phyloP scores from a whole-genome alignment of 2,797 vertebrate species.

The Acipenser transmontanus region DNA sequence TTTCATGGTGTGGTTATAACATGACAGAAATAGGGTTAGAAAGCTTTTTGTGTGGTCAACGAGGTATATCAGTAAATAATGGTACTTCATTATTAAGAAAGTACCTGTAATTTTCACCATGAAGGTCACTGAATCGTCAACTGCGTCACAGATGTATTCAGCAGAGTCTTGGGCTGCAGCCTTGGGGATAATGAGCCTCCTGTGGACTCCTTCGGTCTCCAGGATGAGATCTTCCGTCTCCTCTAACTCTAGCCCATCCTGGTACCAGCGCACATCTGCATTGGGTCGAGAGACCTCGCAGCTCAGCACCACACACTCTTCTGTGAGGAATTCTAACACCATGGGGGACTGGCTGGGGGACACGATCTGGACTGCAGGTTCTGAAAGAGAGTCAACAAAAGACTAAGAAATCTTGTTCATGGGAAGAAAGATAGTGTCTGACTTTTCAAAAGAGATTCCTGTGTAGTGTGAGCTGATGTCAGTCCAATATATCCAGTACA shows the following conservation, averaged over 20 bases:
- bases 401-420: not conserved
- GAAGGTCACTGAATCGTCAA: constrained; percentile 82
- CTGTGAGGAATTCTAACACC: constrained; percentile 74
- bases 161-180: constrained; percentile 77
- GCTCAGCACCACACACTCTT: constrained; percentile 75
- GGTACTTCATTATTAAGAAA: not conserved
- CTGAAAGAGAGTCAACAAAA: constrained; percentile 47
- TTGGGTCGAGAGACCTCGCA: constrained; percentile 78
- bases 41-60: too few relatives aligned
- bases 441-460: too few relatives aligned
- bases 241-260: constrained; percentile 90
- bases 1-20: too few relatives aligned
- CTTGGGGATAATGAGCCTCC: constrained; percentile 73
- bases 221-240: constrained; percentile 71
- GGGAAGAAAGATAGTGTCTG: too few relatives aligned
- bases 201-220: constrained; percentile 72
- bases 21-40: too few relatives aligned
- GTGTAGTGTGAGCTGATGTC: too few relatives aligned
- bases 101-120: constrained; percentile 86
- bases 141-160: constrained; percentile 90
- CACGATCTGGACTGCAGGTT: constrained; percentile 73
- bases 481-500: too few relatives aligned
- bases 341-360: constrained; percentile 77
- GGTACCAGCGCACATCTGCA: constrained; percentile 73
- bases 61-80: not conserved